Percentiles rank a stretch among this genome's conserved stretches.
phyloP scores from a whole-genome alignment of 2,797 vertebrate genomes.

The Falco cherrug region DNA sequence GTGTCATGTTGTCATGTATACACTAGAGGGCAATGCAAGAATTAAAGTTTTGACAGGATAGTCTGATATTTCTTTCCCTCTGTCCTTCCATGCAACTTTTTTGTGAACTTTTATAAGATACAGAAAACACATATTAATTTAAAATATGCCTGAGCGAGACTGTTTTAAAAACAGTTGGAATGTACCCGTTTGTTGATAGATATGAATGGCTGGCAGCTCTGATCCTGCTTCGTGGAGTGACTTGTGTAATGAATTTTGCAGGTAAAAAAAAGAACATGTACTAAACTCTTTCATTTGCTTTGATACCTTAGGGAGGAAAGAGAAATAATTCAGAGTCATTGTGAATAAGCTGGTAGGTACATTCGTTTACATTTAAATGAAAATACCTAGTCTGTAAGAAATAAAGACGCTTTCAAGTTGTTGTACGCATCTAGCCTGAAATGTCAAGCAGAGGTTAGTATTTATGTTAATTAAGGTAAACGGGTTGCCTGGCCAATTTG shows the following conservation, averaged over 20 bases:
- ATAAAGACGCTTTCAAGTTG: conserved; percentile 37
- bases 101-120: conserved; percentile 8
- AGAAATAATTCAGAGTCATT: conserved; percentile 48
- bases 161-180: conserved; percentile 68
- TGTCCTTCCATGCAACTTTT: neutral
- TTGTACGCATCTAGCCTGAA: neutral
- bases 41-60: conserved; percentile 45
- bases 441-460: conserved; percentile 24
- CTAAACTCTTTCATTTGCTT: conserved; percentile 50
- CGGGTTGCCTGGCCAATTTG: neutral
- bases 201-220: conserved; percentile 38
- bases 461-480: conserved; percentile 42
- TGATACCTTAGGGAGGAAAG: neutral
- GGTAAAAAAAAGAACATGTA: conserved; percentile 6
- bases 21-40: conserved; percentile 81
- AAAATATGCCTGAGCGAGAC: conserved; percentile 46
- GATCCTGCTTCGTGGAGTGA: neutral
- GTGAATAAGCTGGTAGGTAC: conserved; percentile 20
- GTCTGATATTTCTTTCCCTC: neutral
- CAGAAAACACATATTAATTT: conserved; percentile 59
- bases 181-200: conserved; percentile 63
- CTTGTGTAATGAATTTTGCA: conserved; percentile 45
- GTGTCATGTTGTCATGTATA: neutral
- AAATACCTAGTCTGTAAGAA: conserved; percentile 7
- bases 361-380: conserved; percentile 63